Conservation (phyloP, 1,140 invertebrate genomes). For the Akabosia matsudoensis region DNA sequence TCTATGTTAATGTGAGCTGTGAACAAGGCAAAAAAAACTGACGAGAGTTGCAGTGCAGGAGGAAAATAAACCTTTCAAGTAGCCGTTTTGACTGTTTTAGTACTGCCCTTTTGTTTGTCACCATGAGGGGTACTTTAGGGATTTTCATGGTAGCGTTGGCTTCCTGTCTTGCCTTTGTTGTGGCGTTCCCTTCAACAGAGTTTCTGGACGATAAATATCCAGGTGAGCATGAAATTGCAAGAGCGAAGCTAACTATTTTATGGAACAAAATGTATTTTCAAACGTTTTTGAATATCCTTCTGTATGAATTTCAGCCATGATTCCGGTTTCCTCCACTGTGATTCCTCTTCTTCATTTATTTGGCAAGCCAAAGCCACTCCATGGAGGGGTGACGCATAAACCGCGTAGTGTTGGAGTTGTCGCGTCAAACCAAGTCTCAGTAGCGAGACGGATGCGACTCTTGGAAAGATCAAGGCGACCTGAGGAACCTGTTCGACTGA, state of each 20-base stretch:
- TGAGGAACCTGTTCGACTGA: slow-evolving; percentile 25
- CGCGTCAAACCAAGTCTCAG: neutral
- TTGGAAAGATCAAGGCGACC: slow-evolving; percentile 29
- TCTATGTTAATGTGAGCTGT: no score
- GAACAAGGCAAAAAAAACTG: no score
- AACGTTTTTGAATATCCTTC: neutral
- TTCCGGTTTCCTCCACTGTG: slow-evolving; percentile 34
- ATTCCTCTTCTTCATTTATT: slow-evolving; percentile 26
- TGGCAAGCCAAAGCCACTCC: neutral
- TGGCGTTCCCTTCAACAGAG: neutral
- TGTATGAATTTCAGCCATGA: slow-evolving; percentile 16
- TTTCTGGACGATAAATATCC: neutral
- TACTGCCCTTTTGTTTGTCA: no score
- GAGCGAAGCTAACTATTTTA: neutral
- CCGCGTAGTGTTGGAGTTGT: neutral
- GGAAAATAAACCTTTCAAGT: no score
- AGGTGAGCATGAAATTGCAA: neutral
- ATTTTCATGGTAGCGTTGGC: neutral
- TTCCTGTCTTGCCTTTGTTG: neutral
- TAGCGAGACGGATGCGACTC: neutral
- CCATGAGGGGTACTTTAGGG: neutral
- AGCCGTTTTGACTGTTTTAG: no score
- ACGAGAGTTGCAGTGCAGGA: no score
- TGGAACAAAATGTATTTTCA: neutral
- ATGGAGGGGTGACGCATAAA: neutral